A percentile compares a stretch with the other conserved stretches of the same genome.
phyloP scores from a whole-genome alignment of 2,888 invertebrate genomes.

The Entomobrya proxima region DNA sequence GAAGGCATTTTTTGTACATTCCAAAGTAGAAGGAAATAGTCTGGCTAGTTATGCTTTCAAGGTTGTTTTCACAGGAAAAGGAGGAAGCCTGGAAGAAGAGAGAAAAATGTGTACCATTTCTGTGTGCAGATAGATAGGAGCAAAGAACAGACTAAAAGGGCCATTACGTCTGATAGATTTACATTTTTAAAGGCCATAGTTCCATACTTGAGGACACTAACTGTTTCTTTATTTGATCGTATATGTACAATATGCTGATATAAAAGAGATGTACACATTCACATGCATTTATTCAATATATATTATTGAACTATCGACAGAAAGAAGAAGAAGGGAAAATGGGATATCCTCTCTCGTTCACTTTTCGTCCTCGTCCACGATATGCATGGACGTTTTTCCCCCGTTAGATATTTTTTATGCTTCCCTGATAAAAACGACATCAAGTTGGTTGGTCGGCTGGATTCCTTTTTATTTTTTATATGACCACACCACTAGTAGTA shows the following conservation, averaged over 20 bases:
- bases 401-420: conserved; percentile 39
- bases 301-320: not conserved
- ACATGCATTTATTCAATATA: not conserved
- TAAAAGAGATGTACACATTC: conserved; percentile 6
- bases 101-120: not conserved
- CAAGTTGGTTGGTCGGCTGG: conserved; percentile 17
- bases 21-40: not conserved
- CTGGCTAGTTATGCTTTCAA: conserved; percentile 28
- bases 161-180: conserved; percentile 65
- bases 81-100: not conserved
- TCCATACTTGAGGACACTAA: conserved; percentile 61
- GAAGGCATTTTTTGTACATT: not conserved
- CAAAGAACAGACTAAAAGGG: conserved; percentile 42
- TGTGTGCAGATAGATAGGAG: conserved; percentile 39
- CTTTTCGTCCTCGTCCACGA: not conserved
- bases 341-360: not conserved
- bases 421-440: conserved; percentile 36
- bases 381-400: conserved; percentile 23
- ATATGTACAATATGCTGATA: conserved; percentile 4
- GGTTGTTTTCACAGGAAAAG: conserved; percentile 48
- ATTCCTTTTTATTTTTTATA: conserved; percentile 41
- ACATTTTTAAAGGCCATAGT: conserved; percentile 66
- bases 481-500: too few relatives aligned
- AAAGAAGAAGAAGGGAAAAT: not conserved
- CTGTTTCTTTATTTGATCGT: conserved; percentile 57